Base-by-base conservation (phyloP, 2,797 vertebrate genomes). In the Urocyon cinereoargenteus region DNA sequence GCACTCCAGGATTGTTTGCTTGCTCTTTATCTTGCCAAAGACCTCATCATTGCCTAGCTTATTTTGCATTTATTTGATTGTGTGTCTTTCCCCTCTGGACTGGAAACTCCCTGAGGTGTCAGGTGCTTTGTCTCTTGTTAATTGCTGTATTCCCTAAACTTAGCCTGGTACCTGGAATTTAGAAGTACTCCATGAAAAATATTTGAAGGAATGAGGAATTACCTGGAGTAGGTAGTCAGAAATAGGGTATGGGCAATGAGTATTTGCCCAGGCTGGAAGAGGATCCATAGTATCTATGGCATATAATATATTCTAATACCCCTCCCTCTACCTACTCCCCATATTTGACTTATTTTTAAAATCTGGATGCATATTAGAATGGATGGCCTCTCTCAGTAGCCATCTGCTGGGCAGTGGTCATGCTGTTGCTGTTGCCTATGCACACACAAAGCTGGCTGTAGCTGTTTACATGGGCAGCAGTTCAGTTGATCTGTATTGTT, bases 1-100 rank as follows among this genome's bases (percentile, higher is more conserved):
- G 19, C 6, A 87, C 13, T 13, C 36, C 62, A 49, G 18, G 36
- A 78, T 83, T 93, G 9, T 22, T 70, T 93, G 7, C 21, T 26
- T 55, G 59, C 36, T 90, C 18, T 83, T 6, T 45, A 3, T 90
- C 31, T 21, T 90, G 14, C 78, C 3, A 59, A 62, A 81, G 24
- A 28, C 72, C 51, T 94, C 57, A 79, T 93, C 34, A 93, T 40
- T 26, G 55, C 11, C 5, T 86, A 72, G 53, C 40, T 49, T 92
- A 85, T 51, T 90, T 73, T 81, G 12, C 51, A 95, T 91, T 82
- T 88, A 81, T 92, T 91, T 96, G 34, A 79, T 94, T 85, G 5
- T 85, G 70, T 82, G 82, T 86, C n/a, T 24, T 97, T 91, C 40
- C 49, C 4, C 11, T 78, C 51, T 86, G 49, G 59, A 55, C n/a